Percentiles rank a stretch among this genome's conserved stretches.
These are phyloP conservation scores for Eretmochelys imbricata DNA, from an alignment of 2,113 vertebrate genomes.

Conservation along the genomic window DNA sequence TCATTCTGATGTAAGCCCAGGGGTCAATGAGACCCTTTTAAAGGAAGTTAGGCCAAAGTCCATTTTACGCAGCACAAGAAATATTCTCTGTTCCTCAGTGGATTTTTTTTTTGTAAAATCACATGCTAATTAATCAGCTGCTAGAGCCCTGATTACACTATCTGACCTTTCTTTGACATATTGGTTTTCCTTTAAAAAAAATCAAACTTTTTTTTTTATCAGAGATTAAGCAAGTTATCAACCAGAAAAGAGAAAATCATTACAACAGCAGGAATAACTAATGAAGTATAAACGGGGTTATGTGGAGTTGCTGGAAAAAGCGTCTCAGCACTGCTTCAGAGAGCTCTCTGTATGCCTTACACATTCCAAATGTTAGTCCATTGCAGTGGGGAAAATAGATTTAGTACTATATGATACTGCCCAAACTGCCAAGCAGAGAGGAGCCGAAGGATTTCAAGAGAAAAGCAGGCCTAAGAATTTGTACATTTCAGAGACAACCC, in stretches of 20 bases:
- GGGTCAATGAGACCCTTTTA: not conserved
- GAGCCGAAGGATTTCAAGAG: not conserved
- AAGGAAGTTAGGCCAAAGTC: fast-evolving
- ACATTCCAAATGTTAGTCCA: not conserved
- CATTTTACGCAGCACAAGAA: not conserved
- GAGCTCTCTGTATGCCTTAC: not conserved
- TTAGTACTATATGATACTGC: fast-evolving
- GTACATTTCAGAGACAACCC: not conserved
- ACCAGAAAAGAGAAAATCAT: not conserved
- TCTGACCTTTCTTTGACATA: not conserved
- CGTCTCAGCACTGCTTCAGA: not conserved
- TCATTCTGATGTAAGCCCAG: not conserved
- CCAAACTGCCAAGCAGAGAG: not conserved
- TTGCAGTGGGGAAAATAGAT: not conserved
- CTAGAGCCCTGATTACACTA: not conserved
- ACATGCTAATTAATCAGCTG: not conserved
- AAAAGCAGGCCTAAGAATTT: not conserved
- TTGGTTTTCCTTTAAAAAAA: not conserved
- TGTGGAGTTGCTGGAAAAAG: not conserved
- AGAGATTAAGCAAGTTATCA: not conserved
- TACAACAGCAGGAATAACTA: not conserved
- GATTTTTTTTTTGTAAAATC: not conserved
- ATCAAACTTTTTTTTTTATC: not conserved
- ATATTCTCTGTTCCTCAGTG: fast-evolving
- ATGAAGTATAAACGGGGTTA: not conserved